phyloP scores from a whole-genome alignment of 2,888 invertebrate species.

The Omphaloscelis lunosa region DNA sequence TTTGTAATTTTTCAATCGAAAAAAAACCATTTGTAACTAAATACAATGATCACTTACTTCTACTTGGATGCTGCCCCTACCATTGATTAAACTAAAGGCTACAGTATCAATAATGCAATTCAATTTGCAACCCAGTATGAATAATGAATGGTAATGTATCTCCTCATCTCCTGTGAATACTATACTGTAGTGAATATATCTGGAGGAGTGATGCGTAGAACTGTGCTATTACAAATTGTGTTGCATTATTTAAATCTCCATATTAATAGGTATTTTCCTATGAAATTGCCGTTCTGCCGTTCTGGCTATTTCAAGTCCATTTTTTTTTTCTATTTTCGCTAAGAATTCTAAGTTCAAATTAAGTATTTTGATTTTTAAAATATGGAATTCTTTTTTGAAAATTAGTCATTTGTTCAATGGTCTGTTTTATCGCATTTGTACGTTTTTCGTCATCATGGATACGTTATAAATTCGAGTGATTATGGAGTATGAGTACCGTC shows the following conservation, averaged over 20 bases:
- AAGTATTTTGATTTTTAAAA: no score
- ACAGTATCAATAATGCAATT: conserved; percentile 48
- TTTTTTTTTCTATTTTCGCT: no score
- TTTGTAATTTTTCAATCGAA: neutral
- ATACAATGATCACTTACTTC: neutral
- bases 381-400: no score
- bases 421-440: no score
- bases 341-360: no score
- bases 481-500: no score
- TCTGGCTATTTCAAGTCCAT: no score
- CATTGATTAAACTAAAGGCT: conserved; percentile 31
- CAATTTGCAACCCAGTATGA: conserved; percentile 36
- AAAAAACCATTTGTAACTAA: neutral
- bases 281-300: no score
- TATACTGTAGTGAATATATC: neutral
- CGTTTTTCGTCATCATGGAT: no score
- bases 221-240: neutral
- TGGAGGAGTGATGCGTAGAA: neutral
- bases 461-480: no score
- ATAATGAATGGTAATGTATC: conserved; percentile 47
- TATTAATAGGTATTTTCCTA: no score
- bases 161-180: conserved; percentile 12
- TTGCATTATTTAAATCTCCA: neutral
- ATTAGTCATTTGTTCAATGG: no score
- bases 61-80: neutral